These are phyloP conservation scores for Menidia menidia DNA, from an alignment of 2,797 vertebrate genomes.

Conservation along the genomic window DNA sequence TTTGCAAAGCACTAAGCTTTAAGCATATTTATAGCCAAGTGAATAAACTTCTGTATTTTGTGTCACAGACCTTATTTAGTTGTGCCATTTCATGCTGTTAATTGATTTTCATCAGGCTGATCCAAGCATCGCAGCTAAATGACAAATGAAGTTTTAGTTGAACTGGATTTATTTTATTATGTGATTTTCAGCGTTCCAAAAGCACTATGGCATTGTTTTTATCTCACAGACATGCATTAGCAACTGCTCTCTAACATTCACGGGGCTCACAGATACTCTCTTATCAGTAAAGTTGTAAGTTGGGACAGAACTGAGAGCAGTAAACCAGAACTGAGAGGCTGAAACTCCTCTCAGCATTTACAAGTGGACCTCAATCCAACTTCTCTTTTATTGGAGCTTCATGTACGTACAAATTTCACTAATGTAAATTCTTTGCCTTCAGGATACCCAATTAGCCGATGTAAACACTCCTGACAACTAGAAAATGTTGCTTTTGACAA, in stretches of 20 bases:
- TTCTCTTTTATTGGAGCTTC: constrained; percentile 33
- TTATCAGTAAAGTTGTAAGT: constrained; percentile 7
- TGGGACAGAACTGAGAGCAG: constrained; percentile 35
- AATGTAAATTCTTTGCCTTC: constrained; percentile 40
- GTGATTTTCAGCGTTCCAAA: constrained; percentile 8
- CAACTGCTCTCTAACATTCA: constrained; percentile 34
- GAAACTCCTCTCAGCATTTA: constrained; percentile 22
- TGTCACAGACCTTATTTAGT: constrained; percentile 32
- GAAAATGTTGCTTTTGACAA: constrained; percentile 6
- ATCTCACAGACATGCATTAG: constrained; percentile 3
- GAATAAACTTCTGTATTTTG: constrained; percentile 13
- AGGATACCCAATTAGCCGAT: constrained; percentile 42
- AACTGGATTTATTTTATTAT: background rate
- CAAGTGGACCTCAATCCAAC: constrained; percentile 27
- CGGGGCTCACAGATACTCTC: constrained; percentile 5
- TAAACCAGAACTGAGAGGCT: constrained; percentile 33
- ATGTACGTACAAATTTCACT: constrained; percentile 14
- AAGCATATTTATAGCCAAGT: constrained; percentile 1
- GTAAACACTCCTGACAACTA: constrained; percentile 11
- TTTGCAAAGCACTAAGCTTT: background rate
- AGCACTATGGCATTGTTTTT: background rate
- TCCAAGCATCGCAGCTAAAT: constrained; percentile 29
- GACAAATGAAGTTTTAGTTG: constrained; percentile 52
- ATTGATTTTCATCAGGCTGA: constrained; percentile 27
- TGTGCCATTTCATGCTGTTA: constrained; percentile 20